A percentile compares a stretch with the other conserved stretches of the same genome.
phyloP scores from a whole-genome alignment of 2,797 vertebrate species.

The Hippocampus kuda region DNA sequence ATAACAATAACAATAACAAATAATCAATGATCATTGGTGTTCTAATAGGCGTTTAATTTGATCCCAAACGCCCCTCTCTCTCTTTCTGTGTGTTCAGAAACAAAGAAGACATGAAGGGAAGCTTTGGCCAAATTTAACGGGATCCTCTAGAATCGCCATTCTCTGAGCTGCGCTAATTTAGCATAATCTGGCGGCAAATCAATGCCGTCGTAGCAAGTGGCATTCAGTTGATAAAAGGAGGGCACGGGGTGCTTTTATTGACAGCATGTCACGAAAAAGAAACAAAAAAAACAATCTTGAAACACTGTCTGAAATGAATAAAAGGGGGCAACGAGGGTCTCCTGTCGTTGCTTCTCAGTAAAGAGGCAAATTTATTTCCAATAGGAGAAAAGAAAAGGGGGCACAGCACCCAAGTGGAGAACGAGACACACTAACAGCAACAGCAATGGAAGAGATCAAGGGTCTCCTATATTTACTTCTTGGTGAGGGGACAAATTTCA shows the following conservation, averaged over 20 bases:
- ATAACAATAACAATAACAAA: too few species aligned
- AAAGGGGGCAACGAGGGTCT: too few species aligned
- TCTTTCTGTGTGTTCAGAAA: neutral
- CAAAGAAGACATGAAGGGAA: neutral
- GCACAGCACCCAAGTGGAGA: neutral
- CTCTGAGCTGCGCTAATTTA: neutral
- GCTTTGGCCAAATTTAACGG: neutral
- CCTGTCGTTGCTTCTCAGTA: too few species aligned
- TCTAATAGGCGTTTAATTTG: too few species aligned
- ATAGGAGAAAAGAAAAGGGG: neutral
- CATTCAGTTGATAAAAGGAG: neutral
- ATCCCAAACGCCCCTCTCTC: neutral
- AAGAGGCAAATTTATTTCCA: too few species aligned
- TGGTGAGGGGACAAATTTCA: neutral
- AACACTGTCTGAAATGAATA: too few species aligned
- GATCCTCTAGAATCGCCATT: neutral
- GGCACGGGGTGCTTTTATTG: conserved; percentile 1
- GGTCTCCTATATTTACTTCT: neutral
- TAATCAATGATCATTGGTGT: too few species aligned
- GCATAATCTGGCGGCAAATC: neutral
- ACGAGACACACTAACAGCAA: too few species aligned
- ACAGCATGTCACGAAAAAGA: neutral
- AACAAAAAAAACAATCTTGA: neutral
- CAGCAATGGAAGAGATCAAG: neutral
- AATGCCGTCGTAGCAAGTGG: neutral